phyloP scores from a whole-genome alignment of 2,113 vertebrate genomes.

The Apodemus speciosus region DNA sequence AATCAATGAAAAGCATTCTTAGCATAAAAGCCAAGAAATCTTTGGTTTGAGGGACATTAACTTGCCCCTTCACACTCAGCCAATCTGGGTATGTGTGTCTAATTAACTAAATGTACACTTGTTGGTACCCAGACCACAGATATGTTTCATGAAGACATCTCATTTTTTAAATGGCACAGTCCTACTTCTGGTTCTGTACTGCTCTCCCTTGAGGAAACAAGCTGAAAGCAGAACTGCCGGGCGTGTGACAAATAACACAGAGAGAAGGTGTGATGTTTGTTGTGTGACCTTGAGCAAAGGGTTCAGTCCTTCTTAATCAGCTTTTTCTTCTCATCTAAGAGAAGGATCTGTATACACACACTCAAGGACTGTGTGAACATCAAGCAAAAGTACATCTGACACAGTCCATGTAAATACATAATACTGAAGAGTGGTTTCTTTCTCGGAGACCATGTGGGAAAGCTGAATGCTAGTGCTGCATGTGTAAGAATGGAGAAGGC shows the following conservation, averaged over 20 bases:
- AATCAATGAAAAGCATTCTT: not conserved
- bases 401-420: not conserved
- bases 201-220: not conserved
- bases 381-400: conserved; percentile 18
- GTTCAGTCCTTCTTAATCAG: conserved; percentile 29
- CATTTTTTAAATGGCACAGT: not conserved
- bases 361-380: not conserved
- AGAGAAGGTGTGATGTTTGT: not conserved
- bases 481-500: not conserved
- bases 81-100: not conserved
- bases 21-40: not conserved
- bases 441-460: not conserved
- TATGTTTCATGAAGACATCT: not conserved
- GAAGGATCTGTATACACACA: conserved; percentile 13
- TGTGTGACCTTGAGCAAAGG: not conserved
- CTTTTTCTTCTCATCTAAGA: not conserved
- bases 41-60: not conserved
- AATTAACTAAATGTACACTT: not conserved
- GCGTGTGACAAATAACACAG: not conserved
- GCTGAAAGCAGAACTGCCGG: not conserved
- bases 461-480: not conserved
- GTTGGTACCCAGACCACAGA: not conserved
- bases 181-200: not conserved
- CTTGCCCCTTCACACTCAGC: not conserved
- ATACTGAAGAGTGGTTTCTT: not conserved